Base-by-base conservation (phyloP, 2,113 vertebrate species). In the Archocentrus centrarchus region DNA sequence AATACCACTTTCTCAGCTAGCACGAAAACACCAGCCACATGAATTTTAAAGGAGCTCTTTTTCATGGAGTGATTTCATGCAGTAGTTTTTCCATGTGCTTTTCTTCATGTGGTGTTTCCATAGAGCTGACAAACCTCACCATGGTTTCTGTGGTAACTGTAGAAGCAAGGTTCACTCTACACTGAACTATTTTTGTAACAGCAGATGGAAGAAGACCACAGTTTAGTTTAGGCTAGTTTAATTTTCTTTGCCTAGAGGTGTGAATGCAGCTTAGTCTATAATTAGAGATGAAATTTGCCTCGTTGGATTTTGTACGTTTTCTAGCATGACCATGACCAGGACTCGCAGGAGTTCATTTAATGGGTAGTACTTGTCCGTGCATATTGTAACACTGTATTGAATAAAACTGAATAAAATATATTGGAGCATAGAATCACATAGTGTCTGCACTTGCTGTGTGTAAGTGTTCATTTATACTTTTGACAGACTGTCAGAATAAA, bases 121-220 rank as follows among this genome's bases (percentile, higher is more conserved):
- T 44, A 39, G 68, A 37, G 59, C 32, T 50, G 60, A 62, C 24
- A n/a, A 80, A 59, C 7, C 57, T 55, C 35, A 59, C 39, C 58
- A 24, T 76, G 37, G 77, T 81, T 82, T 82, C 63, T 85, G 70
- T 60, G 57, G 86, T 70, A 82, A 75, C 75, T 60, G 61, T 35
- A 73, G 63, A 60, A 27, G 20, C 4, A 27, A 63, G 53, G 14
- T 50, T 85, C 35, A 35, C 50, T 35, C 50, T 77, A 53, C 24
- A 44, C 59, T 84, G 68, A 70, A 77, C 8, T 86, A 63, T 81
- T 76, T 62, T 87, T 57, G 68, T 64, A 60, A 55, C 68, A 76
- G 27, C 32, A 44, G 77, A 78, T 79, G 17, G 58, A 59, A 59
- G 50, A 63, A 75, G 66, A 70, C 57, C 68, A 58, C 58, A 30